phyloP scores from a whole-genome alignment of 2,797 vertebrate species.

The Eulemur coronatus region DNA sequence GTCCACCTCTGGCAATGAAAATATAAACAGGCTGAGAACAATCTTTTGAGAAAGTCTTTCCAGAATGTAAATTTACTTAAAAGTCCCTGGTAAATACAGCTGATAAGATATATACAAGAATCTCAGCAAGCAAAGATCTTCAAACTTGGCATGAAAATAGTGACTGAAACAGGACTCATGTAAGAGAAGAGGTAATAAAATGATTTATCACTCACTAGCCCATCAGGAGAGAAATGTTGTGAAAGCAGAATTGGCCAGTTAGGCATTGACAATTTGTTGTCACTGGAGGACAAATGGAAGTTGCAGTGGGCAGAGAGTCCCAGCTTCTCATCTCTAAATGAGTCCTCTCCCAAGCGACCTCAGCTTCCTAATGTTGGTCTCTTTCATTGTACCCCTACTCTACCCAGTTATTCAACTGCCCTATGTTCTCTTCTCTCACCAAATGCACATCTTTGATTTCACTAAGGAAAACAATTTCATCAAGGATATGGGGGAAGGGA shows the following conservation, averaged over 20 bases:
- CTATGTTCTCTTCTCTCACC: background rate
- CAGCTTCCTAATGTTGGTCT: background rate
- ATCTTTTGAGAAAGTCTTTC: slow-evolving; percentile 19
- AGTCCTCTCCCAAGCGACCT: background rate
- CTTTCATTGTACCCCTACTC: background rate
- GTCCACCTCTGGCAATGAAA: background rate
- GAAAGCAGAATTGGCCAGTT: slow-evolving; percentile 9
- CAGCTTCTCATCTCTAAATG: background rate
- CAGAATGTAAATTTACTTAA: slow-evolving; percentile 2
- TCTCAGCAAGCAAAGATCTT: slow-evolving; percentile 6
- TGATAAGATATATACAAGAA: background rate
- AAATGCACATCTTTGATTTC: background rate
- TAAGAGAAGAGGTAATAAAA: slow-evolving; percentile 20
- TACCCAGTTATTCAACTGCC: background rate
- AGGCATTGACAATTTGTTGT: background rate
- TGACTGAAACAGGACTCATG: background rate
- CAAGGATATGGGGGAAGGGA: background rate
- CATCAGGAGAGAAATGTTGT: background rate
- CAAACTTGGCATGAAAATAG: slow-evolving; percentile 21
- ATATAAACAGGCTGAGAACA: slow-evolving; percentile 31
- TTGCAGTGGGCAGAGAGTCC: background rate
- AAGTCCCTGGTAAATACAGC: background rate
- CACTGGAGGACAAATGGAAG: background rate
- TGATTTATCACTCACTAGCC: background rate
- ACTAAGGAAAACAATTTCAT: background rate